Percentiles rank a stretch among this genome's conserved stretches.
These are phyloP conservation scores for Epizoanthus rinbou DNA, from an alignment of 92 coral and sea anemone genomes.

Conservation along the genomic window DNA sequence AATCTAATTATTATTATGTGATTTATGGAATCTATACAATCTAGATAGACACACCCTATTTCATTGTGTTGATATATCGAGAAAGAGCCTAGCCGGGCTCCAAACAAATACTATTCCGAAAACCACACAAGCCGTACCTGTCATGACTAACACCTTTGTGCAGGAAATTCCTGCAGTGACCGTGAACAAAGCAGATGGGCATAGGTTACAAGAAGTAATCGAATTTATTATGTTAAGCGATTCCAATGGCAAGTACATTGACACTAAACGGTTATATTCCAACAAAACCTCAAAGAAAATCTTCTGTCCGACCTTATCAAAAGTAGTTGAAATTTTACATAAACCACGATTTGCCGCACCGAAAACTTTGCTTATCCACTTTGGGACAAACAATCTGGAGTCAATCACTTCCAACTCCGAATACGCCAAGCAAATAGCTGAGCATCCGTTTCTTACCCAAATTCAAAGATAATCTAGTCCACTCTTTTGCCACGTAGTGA, in stretches of 20 bases:
- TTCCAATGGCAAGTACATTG: constrained; percentile 33
- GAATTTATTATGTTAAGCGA: constrained; percentile 23
- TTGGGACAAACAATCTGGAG: constrained; percentile 11
- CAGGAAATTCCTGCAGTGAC: not conserved
- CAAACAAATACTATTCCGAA: too few relatives aligned
- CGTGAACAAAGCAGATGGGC: not conserved
- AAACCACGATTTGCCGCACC: not conserved
- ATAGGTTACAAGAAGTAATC: not conserved
- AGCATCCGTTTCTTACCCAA: not conserved
- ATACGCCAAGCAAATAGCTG: not conserved
- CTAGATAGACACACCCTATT: too few relatives aligned
- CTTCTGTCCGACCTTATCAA: constrained; percentile 18
- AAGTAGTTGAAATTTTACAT: constrained; percentile 5
- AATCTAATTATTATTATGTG: too few relatives aligned
- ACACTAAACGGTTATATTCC: constrained; percentile 3
- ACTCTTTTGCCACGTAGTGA: not conserved
- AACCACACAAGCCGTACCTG: too few relatives aligned
- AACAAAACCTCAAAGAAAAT: constrained; percentile 14
- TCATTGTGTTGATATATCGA: too few relatives aligned
- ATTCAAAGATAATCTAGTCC: constrained; percentile 5
- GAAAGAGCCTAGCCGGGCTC: not conserved
- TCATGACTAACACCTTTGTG: too few relatives aligned
- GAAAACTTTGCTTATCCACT: constrained; percentile 7
- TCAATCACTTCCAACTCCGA: constrained; percentile 6
- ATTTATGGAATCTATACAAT: too few relatives aligned